Conservation (phyloP, 2,888 invertebrate genomes). For the Callyntrura sp. region DNA sequence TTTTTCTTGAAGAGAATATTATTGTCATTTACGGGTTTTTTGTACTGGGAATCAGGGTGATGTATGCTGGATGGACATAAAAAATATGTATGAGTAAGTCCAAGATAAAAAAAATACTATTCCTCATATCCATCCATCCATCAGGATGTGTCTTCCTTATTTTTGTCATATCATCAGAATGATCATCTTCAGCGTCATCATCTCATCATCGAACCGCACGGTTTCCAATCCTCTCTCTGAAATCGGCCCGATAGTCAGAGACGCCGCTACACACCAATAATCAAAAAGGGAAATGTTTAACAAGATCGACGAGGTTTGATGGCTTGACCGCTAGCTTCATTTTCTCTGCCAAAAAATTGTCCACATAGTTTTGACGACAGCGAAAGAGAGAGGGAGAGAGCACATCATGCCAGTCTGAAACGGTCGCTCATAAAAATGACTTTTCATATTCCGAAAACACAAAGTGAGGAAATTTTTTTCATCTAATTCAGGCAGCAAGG, state of each 20-base stretch:
- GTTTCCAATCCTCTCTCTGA: not conserved
- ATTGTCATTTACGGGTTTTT: conserved; percentile 62
- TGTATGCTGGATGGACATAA: conserved; percentile 83
- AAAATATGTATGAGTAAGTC: conserved; percentile 49
- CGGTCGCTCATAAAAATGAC: conserved; percentile 83
- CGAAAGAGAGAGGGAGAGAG: not conserved
- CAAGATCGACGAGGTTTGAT: conserved; percentile 77
- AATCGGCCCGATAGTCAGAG: not conserved
- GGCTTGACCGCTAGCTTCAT: conserved; percentile 84
- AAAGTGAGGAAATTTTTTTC: conserved; percentile 33
- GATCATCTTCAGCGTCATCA: conserved; percentile 12
- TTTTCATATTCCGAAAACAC: conserved; percentile 82
- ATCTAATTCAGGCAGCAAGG: conserved; percentile 33
- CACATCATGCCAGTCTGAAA: too few species aligned
- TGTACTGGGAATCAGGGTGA: conserved; percentile 23
- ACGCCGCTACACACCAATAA: conserved; percentile 52
- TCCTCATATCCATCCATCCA: conserved; percentile 61
- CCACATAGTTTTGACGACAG: conserved; percentile 15
- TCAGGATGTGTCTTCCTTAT: conserved; percentile 63
- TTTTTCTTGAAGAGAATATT: conserved; percentile 67
- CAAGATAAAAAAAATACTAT: conserved; percentile 27
- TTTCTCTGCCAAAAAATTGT: conserved; percentile 82
- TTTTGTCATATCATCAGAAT: conserved; percentile 47
- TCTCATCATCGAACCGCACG: not conserved
- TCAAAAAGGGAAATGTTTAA: conserved; percentile 46